These are phyloP conservation scores for Campylomormyrus numenius DNA, from an alignment of 2,113 vertebrate species.

Conservation along the genomic window DNA sequence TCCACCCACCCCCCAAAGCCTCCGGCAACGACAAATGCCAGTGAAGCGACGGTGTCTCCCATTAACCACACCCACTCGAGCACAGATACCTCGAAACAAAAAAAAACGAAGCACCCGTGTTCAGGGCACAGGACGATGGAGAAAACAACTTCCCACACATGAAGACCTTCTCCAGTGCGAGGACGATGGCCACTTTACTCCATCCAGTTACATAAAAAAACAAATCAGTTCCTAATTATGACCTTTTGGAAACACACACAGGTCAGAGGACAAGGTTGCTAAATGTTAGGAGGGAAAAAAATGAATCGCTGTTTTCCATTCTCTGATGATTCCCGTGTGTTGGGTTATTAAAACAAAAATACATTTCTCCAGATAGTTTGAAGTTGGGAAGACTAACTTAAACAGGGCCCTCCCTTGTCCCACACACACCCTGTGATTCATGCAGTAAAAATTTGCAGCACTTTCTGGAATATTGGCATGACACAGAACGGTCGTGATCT, in stretches of 20 bases:
- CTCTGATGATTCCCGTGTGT: neutral
- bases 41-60: neutral
- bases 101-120: neutral
- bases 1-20: neutral
- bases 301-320: neutral
- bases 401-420: neutral
- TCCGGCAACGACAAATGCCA: neutral
- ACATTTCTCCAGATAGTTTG: neutral
- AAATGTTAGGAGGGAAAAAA: neutral
- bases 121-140: neutral
- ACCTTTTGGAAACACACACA: neutral
- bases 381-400: neutral
- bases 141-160: neutral
- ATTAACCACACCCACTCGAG: neutral
- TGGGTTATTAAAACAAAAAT: neutral
- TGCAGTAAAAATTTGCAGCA: neutral
- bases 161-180: neutral
- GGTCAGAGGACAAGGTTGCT: neutral
- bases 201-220: neutral
- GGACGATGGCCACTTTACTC: neutral
- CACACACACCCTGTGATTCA: slow-evolving; percentile 3
- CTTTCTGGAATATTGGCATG: neutral
- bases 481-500: neutral
- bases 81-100: neutral
- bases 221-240: neutral